A percentile compares a stretch with the other conserved stretches of the same genome.
Conservation (phyloP, 2,888 invertebrate species). For the Lasioglossum morio region DNA sequence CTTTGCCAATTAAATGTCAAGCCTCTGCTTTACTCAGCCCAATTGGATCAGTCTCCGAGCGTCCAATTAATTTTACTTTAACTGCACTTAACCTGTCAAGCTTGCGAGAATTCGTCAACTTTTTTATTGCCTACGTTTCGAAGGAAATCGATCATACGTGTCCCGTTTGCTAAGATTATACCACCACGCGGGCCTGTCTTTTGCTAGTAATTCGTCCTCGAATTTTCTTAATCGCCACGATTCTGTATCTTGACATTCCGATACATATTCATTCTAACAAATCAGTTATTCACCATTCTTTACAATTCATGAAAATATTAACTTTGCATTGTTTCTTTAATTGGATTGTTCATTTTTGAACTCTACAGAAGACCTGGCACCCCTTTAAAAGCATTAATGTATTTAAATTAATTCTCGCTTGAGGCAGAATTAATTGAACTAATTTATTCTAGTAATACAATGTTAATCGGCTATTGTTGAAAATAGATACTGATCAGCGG, state of each 20-base stretch:
- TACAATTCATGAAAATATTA: background rate
- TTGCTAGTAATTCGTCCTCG: background rate
- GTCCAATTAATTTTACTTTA: background rate
- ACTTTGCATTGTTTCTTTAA: background rate
- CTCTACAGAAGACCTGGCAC: background rate
- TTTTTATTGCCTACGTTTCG: background rate
- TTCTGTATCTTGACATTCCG: background rate
- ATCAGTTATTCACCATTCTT: background rate
- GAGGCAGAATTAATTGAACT: background rate
- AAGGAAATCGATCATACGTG: background rate
- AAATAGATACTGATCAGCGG: background rate
- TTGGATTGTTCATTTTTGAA: background rate
- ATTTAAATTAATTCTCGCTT: background rate
- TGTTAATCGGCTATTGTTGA: background rate
- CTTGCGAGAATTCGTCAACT: background rate
- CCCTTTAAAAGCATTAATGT: background rate
- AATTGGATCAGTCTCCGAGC: background rate
- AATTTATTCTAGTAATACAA: background rate
- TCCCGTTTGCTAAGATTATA: background rate
- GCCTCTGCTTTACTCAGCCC: background rate
- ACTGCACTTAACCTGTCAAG: background rate
- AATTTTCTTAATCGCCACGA: background rate
- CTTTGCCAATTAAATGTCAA: conserved; percentile 7
- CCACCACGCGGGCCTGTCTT: background rate
- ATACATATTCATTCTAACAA: background rate